These are phyloP conservation scores for Ceratina japonica DNA, from an alignment of 1,140 invertebrate species.

Conservation along the genomic window DNA sequence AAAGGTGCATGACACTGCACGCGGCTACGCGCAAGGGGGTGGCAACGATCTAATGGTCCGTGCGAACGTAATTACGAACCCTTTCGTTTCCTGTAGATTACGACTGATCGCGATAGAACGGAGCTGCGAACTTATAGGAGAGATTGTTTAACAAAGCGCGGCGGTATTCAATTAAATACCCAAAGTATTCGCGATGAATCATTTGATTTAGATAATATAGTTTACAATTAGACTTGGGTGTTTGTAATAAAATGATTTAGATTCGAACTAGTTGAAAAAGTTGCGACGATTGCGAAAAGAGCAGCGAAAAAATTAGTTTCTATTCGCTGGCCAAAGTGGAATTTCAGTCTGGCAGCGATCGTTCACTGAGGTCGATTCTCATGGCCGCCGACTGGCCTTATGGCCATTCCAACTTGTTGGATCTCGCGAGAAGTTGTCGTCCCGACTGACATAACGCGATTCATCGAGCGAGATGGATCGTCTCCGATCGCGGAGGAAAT, in stretches of 20 bases:
- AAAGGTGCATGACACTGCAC: conserved; percentile 58
- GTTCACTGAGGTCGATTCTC: conserved; percentile 62
- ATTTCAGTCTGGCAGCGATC: conserved; percentile 47
- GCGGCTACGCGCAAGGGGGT: conserved; percentile 14
- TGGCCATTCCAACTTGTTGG: conserved; percentile 45
- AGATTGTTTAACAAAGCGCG: neutral
- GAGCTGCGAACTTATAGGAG: no score
- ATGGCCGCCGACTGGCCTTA: conserved; percentile 62
- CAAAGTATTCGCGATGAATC: neutral
- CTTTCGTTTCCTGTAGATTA: neutral
- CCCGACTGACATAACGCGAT: conserved; percentile 18
- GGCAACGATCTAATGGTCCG: conserved; percentile 32
- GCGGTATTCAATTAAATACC: no score
- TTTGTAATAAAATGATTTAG: no score
- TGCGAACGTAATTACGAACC: conserved; percentile 9
- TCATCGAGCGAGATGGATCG: conserved; percentile 29
- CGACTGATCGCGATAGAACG: no score
- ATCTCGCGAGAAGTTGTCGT: conserved; percentile 35
- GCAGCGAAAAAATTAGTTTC: no score
- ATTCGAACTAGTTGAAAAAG: no score
- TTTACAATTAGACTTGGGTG: no score
- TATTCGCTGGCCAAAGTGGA: no score
- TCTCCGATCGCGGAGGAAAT: conserved; percentile 40
- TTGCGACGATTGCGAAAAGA: no score
- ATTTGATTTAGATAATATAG: no score